Evolutionary conservation across 2,888 invertebrate genomes (phyloP), one percentile per base, ranked within the genome.

Genomic region (Hemicrepidius hirtus): DNA sequence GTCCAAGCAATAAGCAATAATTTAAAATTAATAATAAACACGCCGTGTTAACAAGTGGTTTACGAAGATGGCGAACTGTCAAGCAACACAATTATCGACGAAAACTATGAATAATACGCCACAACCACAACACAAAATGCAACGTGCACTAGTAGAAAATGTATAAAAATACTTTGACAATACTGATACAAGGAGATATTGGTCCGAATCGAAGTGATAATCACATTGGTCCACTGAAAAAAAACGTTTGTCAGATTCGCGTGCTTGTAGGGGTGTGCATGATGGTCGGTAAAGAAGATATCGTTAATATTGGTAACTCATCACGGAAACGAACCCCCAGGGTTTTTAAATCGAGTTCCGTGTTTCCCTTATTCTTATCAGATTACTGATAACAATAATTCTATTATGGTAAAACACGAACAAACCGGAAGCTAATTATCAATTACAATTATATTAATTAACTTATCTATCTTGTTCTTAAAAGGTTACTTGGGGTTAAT

Each of bases 41-140:
- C 81, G 80, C 78, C 80, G 80, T 77, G 85, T 85, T 86, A 86
- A 86, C 86, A 86, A 86, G 86, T 86, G 86, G 86, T 86, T 86
- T 84, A 50, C 41, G 83, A 84, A 85, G 83, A 85, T 85, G 85
- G 85, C 85, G 84, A 79, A 73, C 76, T 74, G 76, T 77, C 80
- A 82, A 81, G 80, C 79, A 80, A 79, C 78, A 76, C 78, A 78
- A 79, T 78, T 79, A 80, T 78, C 78, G 77, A 80, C 80, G 77
- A 81, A 79, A 79, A 79, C 78, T 79, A 79, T 77, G 74, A 76
- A 79, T 76, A 79, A 78, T 84, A 81, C 80, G 79, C 74, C 76
- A 80, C 76, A 76, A 77, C 80, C 84, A 81, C 82, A 80, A 80
- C 81, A 82, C 82, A 82, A 79, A 77, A 80, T 77, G 77, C 81